Evolutionary conservation across 2,797 vertebrate genomes (phyloP), one percentile per base, ranked within the genome.

Genomic region (Cichlasoma orientale): DNA sequence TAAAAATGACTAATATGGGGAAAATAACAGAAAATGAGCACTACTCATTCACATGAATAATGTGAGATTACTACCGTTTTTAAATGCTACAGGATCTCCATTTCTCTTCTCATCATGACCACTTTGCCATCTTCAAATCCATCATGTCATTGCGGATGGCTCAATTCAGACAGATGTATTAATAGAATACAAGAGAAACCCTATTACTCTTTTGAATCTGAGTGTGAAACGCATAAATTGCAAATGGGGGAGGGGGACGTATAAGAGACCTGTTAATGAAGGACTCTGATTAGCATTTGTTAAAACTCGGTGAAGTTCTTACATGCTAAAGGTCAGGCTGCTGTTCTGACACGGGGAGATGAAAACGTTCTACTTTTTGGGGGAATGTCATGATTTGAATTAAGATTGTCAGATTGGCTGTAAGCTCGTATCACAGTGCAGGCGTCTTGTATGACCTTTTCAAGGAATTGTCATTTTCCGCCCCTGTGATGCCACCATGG

Each of bases 391-490:
- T 94, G 94, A 96, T 95, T 95, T 96, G 93, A 96, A 96, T 96
- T 96, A 96, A 96, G 95, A 96, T 96, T 94, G 94, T 96, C 95
- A 95, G 95, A 95, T 95, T 95, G 94, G 92, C 93, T 93, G 91
- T 94, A 93, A 94, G 92, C 94, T 93, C 79, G 82, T 94, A 95
- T 95, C 91, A 92, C 90, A 83, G 91, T 85, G 91, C 94, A 88
- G 92, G 86, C 92, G 91, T 95, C 95, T 92, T 93, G 89, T 94
- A 92, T 96, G 96, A 96, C 96, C 96, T 96, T 96, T 96, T 95
- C 94, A 93, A 94, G 91, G 92, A 96, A 96, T 96, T 96, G 95
- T 96, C 95, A 96, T 96, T 96, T 96, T 96, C 94, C 92, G 89
- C 93, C 94, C 93, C 93, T 94, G 94, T 95, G 95, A 95, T 95